These are phyloP conservation scores for Saccostrea cuccullata DNA, from an alignment of 1,140 invertebrate species.

Conservation along the genomic window DNA sequence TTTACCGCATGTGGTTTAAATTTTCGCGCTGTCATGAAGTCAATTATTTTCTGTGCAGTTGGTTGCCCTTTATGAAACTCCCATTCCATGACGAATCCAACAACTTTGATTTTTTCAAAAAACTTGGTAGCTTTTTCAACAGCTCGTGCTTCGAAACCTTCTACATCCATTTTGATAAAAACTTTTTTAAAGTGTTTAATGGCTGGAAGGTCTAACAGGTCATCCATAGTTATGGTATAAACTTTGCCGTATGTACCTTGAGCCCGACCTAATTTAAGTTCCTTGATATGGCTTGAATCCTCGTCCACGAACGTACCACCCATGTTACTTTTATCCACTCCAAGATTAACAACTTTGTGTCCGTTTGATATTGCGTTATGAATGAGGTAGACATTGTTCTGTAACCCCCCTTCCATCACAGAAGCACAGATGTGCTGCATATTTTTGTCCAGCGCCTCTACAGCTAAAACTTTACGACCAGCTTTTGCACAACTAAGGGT, in stretches of 20 bases:
- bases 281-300: slow-evolving; percentile 45
- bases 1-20: slow-evolving; percentile 30
- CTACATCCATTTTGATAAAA: slow-evolving; percentile 55
- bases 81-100: slow-evolving; percentile 55
- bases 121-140: slow-evolving; percentile 43
- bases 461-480: slow-evolving; percentile 48
- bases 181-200: slow-evolving; percentile 49
- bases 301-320: slow-evolving; percentile 53
- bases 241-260: slow-evolving; percentile 50
- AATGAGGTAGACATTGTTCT: slow-evolving; percentile 46
- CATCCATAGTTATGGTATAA: slow-evolving; percentile 53
- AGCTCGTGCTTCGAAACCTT: slow-evolving; percentile 56
- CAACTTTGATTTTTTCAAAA: slow-evolving; percentile 48
- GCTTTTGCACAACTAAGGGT: slow-evolving; percentile 50
- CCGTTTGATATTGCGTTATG: slow-evolving; percentile 53
- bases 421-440: slow-evolving; percentile 53
- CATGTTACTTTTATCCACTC: slow-evolving; percentile 54
- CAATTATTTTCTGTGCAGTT: slow-evolving; percentile 29
- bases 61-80: slow-evolving; percentile 47
- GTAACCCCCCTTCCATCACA: slow-evolving; percentile 41
- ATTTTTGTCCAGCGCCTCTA: slow-evolving; percentile 54
- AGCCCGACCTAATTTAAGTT: slow-evolving; percentile 48
- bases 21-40: slow-evolving; percentile 45
- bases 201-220: slow-evolving; percentile 48
- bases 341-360: slow-evolving; percentile 41